Percentiles rank a stretch among this genome's conserved stretches.
These are phyloP conservation scores for Eustalomyia histrio DNA, from an alignment of 2,888 invertebrate species.

Conservation along the genomic window DNA sequence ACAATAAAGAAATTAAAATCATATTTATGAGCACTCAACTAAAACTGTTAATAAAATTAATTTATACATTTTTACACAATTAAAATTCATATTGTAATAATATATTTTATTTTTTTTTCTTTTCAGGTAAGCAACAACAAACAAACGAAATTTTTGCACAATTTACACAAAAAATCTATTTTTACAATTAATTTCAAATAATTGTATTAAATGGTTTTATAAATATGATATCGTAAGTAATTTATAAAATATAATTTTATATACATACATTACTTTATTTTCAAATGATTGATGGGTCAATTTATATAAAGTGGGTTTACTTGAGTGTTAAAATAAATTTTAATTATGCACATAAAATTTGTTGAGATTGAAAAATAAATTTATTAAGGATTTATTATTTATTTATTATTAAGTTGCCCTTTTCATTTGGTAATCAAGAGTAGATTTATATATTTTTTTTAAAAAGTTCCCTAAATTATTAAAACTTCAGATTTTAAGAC, in stretches of 20 bases:
- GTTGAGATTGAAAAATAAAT: too few relatives aligned
- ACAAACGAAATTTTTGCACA: too few relatives aligned
- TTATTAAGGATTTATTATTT: too few relatives aligned
- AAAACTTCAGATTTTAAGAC: too few relatives aligned
- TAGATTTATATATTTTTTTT: too few relatives aligned
- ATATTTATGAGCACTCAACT: conserved; percentile 42
- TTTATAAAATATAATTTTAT: not conserved
- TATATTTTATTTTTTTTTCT: conserved; percentile 20
- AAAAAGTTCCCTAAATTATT: too few relatives aligned
- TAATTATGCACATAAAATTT: too few relatives aligned
- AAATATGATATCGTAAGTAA: not conserved
- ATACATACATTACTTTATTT: not conserved
- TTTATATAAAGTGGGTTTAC: not conserved
- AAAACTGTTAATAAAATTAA: not conserved
- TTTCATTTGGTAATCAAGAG: too few relatives aligned
- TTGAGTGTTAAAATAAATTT: too few relatives aligned
- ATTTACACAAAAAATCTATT: not conserved
- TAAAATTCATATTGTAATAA: not conserved
- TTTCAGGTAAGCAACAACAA: conserved; percentile 37
- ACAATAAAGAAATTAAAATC: conserved; percentile 19
- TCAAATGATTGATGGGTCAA: not conserved
- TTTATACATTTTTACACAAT: not conserved
- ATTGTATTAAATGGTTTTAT: not conserved
- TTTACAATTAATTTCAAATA: not conserved
- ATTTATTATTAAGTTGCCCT: too few relatives aligned